Evolutionary conservation across 2,797 vertebrate species (phyloP).

Genomic region (Cephalopachus bancanus): DNA sequence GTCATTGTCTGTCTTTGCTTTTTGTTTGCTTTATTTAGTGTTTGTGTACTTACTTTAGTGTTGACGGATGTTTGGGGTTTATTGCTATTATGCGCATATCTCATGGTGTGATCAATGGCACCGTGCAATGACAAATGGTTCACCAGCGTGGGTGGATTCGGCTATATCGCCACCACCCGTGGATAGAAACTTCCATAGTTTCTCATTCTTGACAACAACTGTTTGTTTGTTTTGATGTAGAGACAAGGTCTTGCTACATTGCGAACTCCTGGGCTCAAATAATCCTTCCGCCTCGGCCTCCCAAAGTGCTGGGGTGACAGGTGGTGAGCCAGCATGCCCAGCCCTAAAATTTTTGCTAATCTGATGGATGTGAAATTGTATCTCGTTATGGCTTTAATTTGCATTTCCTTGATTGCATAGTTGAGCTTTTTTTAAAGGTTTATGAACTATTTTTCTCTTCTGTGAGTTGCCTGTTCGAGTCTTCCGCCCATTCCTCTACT

Average conservation of each 20-base stretch:
- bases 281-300: not conserved
- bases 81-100: not conserved
- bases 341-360: not conserved
- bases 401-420: no score
- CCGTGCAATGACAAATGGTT: no score
- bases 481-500: no score
- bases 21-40: not conserved
- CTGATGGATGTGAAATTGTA: no score
- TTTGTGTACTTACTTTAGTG: not conserved
- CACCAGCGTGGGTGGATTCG: no score
- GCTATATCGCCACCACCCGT: no score
- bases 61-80: not conserved
- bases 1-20: not conserved
- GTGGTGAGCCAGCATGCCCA: rapidly evolving
- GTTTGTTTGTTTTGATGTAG: not conserved
- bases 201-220: not conserved
- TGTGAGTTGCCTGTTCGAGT: no score
- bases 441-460: no score
- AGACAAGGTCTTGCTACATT: rapidly evolving
- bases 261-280: not conserved
- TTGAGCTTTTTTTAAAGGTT: no score
- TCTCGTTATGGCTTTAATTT: no score
- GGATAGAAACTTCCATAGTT: no score
- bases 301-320: not conserved
- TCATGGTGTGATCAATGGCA: no score